Percentiles rank a stretch among this genome's conserved stretches.
phyloP scores from a whole-genome alignment of 2,888 invertebrate species.

The Athalia circularis region DNA sequence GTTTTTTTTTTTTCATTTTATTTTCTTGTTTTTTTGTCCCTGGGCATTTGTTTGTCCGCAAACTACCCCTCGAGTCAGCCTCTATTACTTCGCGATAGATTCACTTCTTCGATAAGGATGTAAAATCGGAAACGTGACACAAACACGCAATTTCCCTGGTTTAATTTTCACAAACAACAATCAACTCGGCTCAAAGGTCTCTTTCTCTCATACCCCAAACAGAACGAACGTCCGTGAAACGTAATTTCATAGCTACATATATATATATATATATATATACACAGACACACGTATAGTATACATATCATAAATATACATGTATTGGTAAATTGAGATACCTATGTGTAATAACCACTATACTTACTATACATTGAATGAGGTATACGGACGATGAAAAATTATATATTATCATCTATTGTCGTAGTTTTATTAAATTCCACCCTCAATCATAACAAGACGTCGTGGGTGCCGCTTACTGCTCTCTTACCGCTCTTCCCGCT shows the following conservation, averaged over 20 bases:
- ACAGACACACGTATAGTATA: background rate
- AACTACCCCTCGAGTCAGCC: slow-evolving; percentile 12
- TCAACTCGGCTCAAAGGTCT: slow-evolving; percentile 29
- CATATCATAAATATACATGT: background rate
- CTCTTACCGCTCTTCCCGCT: slow-evolving; percentile 22
- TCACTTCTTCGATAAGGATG: slow-evolving; percentile 25
- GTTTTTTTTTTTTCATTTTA: background rate
- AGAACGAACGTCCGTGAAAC: slow-evolving; percentile 32
- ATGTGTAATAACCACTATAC: too few species aligned
- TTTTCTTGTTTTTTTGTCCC: background rate
- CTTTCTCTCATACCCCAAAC: slow-evolving; percentile 32
- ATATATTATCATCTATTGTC: slow-evolving; percentile 42
- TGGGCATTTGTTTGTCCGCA: slow-evolving; percentile 35
- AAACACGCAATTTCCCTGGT: slow-evolving; percentile 39
- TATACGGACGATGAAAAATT: slow-evolving; percentile 11
- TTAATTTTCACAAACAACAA: slow-evolving; percentile 42
- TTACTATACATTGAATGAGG: background rate
- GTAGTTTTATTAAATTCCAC: slow-evolving; percentile 43
- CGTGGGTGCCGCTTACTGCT: slow-evolving; percentile 42
- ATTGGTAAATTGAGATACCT: too few species aligned
- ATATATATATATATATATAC: background rate
- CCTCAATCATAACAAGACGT: slow-evolving; percentile 45
- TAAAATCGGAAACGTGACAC: slow-evolving; percentile 39
- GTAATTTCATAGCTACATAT: slow-evolving; percentile 44
- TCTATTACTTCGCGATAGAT: slow-evolving; percentile 15